These are phyloP conservation scores for Gonioctena quinquepunctata DNA, from an alignment of 1,140 invertebrate species.

Conservation along the genomic window DNA sequence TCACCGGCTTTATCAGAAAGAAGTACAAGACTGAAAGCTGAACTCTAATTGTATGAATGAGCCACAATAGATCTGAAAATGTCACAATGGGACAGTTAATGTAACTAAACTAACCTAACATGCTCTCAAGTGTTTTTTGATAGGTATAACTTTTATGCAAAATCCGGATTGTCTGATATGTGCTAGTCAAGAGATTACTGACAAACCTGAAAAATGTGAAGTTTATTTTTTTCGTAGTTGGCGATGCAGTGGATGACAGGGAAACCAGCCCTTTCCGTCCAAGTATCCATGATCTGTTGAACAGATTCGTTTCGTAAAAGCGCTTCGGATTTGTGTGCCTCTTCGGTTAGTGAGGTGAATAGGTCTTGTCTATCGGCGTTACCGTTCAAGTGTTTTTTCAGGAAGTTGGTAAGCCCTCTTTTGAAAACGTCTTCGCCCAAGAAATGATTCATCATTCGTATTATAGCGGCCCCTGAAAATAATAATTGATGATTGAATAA, in stretches of 20 bases:
- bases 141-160: too few relatives aligned
- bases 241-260: conserved; percentile 71
- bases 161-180: too few relatives aligned
- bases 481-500: background rate
- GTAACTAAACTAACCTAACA: too few relatives aligned
- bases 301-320: conserved; percentile 60
- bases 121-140: too few relatives aligned
- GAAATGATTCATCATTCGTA: conserved; percentile 81
- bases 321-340: conserved; percentile 56
- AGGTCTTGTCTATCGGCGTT: conserved; percentile 74
- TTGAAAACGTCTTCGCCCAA: conserved; percentile 72
- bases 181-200: background rate
- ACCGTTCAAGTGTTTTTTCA: conserved; percentile 63
- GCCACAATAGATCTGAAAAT: too few relatives aligned
- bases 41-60: background rate
- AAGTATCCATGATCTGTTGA: conserved; percentile 77
- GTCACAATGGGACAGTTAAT: too few relatives aligned
- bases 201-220: conserved; percentile 60
- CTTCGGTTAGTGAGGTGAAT: conserved; percentile 66
- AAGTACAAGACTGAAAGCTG: background rate
- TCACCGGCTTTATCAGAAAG: too few relatives aligned
- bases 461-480: conserved; percentile 66
- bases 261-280: conserved; percentile 82
- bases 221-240: conserved; percentile 55
- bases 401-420: conserved; percentile 65